Evolutionary conservation across 2,797 vertebrate genomes (phyloP), one percentile per base, ranked within the genome.

Genomic region (Sebastes melanostomus): DNA sequence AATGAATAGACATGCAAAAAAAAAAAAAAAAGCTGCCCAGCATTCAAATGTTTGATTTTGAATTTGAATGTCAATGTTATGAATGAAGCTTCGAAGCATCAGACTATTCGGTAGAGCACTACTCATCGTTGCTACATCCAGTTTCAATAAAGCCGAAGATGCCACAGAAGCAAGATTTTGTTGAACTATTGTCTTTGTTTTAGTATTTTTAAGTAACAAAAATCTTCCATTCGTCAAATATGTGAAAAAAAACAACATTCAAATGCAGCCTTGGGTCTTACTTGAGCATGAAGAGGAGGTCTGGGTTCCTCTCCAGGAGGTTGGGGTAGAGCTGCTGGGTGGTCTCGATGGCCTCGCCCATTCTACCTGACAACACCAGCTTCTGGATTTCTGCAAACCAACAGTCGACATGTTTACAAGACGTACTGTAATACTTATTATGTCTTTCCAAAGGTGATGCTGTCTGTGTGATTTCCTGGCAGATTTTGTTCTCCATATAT

Each of bases 231-330:
- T 24, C 1, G 3, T 29, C 22, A 14, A 22, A 11, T 5, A 1
- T 34, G 10, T 5, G 27, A 36, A 24, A 14, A 14, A 7, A 32
- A 11, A 38, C 2, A 14, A 4, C 4, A 14, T 4, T 11, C 1
- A 12, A 60, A 36, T 4, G 8, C 2, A 61, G 24, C 3, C 7
- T 0, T 0, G 25, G 42, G 36, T 94, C 97, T 96, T 94, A 99
- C 98, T 99, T 99, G 91, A 99, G 96, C 97, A 98, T 98, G 93
- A 99, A 99, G 74, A 99, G 96, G 18, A 99, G 96, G 94, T 99
- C 97, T 34, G 97, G 98, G 85, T 98, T 99, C 91, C 97, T 97
- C 89, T 99, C 98, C 91, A 99, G 95, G 62, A 99, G 97, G 89
- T 94, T 97, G 80, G 98, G 98, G 82, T 99, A 99, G 72, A 99